Evolutionary conservation across 1,140 invertebrate genomes (phyloP).

Genomic region (Drosophila kikkawai): DNA sequence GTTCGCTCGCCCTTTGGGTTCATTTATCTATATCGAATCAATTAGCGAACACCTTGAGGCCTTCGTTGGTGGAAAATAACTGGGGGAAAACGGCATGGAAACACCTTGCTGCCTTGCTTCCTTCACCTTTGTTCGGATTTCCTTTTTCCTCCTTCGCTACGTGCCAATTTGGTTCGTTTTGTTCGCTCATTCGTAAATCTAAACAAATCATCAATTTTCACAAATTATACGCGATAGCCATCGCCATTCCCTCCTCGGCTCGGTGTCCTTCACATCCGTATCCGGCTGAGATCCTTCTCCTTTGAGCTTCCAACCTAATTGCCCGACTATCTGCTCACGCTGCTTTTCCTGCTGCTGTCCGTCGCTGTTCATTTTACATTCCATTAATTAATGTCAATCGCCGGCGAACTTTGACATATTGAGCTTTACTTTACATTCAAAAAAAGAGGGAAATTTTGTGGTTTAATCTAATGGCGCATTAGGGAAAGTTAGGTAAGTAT

Average conservation of each 20-base stretch:
- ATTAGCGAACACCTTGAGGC: slow-evolving; percentile 74
- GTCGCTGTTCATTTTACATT: slow-evolving; percentile 77
- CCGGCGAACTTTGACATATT: slow-evolving; percentile 78
- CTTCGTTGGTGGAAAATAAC: slow-evolving; percentile 13
- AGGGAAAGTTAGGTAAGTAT: not conserved
- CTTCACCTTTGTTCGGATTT: slow-evolving; percentile 34
- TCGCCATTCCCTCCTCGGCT: not conserved
- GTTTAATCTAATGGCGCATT: slow-evolving; percentile 25
- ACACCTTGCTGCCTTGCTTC: slow-evolving; percentile 32
- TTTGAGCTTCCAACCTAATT: slow-evolving; percentile 66
- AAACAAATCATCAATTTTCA: slow-evolving; percentile 84
- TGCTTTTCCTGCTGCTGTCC: slow-evolving; percentile 64
- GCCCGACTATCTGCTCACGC: slow-evolving; percentile 57
- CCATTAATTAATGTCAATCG: slow-evolving; percentile 81
- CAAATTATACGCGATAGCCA: slow-evolving; percentile 75
- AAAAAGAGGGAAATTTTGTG: slow-evolving; percentile 9
- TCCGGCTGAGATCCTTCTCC: slow-evolving; percentile 17
- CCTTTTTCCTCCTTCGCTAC: slow-evolving; percentile 57
- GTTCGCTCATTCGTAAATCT: slow-evolving; percentile 82
- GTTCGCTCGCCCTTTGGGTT: slow-evolving; percentile 46
- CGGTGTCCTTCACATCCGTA: slow-evolving; percentile 12
- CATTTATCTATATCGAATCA: slow-evolving; percentile 83
- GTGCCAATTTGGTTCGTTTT: slow-evolving; percentile 82
- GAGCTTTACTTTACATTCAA: slow-evolving; percentile 55
- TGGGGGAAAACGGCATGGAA: slow-evolving; percentile 4